Base-by-base conservation (phyloP, 2,888 invertebrate species). In the Paralinhomoeus sp. region DNA sequence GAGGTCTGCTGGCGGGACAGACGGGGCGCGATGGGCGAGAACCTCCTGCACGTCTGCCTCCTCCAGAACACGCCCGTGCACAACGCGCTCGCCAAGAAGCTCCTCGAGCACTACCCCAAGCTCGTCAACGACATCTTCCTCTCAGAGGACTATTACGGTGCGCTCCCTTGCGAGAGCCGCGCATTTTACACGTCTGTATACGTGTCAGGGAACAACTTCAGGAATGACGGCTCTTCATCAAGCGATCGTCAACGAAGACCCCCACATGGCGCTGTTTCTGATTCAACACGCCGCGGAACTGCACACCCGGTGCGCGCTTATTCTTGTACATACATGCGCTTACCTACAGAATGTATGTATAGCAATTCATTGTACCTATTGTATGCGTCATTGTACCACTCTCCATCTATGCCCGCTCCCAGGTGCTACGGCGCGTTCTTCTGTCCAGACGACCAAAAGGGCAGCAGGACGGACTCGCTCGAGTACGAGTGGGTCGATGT, bases 171-270 rank as follows among this genome's bases (percentile, higher is more conserved):
- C 9, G 31, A 15, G 31, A 31, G 31, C 9, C 9, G 31, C 9
- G 31, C n/a, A n/a, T n/a, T 12, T 12, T 27, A 12, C 27, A 27
- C 27, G 27, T 27, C 27, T 27, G 27, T 27, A 27, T n/a, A n/a
- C n/a, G n/a, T n/a, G n/a, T n/a, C n/a, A n/a, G n/a, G n/a, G n/a
- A n/a, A n/a, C n/a, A n/a, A 27, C 27, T 44, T 24, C n/a, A 57
- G 56, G 58, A 15, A 47, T 58, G 17, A 52, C 57, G 2, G 54
- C 60, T 15, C 71, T 97, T 1, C 97, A 97, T 61, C 85, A 93
- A 63, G 89, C 91, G 3, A 89, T 93, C 53, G 89, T 91, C 1
- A 97, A 93, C 65, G 93, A 97, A 62, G 93, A 97, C 62, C 85
- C 87, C 0, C 77, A 83, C 0, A 85, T 91, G 84, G 91, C 91